These are phyloP conservation scores for Idris sp. DNA, from an alignment of 1,140 invertebrate species.

Conservation along the genomic window DNA sequence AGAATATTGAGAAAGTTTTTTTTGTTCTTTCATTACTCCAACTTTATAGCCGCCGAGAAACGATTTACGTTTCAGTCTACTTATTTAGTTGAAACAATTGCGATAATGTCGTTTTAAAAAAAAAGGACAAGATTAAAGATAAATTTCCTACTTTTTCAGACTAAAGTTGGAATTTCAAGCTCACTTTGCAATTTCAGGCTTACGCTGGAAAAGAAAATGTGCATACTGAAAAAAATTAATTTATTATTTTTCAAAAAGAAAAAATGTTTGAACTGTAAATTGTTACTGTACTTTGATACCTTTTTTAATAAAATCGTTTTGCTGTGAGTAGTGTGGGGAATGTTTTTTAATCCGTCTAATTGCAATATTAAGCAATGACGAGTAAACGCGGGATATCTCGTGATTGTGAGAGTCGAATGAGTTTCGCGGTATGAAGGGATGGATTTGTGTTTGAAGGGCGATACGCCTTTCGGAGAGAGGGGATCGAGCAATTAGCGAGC, in stretches of 20 bases:
- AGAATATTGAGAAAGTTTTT: constrained; percentile 46
- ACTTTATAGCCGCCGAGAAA: constrained; percentile 49
- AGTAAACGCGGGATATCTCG: constrained; percentile 39
- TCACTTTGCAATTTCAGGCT: too few species aligned
- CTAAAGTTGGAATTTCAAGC: too few species aligned
- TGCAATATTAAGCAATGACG: constrained; percentile 41
- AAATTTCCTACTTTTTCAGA: too few species aligned
- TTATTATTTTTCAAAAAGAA: too few species aligned
- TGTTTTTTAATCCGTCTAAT: constrained; percentile 16
- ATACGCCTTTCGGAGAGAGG: constrained; percentile 62
- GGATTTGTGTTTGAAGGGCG: constrained; percentile 77
- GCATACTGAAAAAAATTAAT: too few species aligned
- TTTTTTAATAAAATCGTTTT: too few species aligned
- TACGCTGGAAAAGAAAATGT: too few species aligned
- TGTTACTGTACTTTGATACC: too few species aligned
- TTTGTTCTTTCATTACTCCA: too few species aligned
- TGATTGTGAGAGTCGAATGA: constrained; percentile 52
- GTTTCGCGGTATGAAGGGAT: constrained; percentile 68
- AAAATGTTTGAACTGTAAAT: too few species aligned
- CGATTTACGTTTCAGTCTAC: constrained; percentile 7
- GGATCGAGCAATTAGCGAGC: constrained; percentile 78
- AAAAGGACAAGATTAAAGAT: too few species aligned
- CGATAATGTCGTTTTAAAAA: constrained; percentile 25
- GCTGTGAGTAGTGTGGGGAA: too few species aligned
- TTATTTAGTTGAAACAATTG: constrained; percentile 33